Percentiles rank a stretch among this genome's conserved stretches.
These are phyloP conservation scores for Acanthurus lineatus DNA, from an alignment of 2,797 vertebrate genomes.

Conservation along the genomic window DNA sequence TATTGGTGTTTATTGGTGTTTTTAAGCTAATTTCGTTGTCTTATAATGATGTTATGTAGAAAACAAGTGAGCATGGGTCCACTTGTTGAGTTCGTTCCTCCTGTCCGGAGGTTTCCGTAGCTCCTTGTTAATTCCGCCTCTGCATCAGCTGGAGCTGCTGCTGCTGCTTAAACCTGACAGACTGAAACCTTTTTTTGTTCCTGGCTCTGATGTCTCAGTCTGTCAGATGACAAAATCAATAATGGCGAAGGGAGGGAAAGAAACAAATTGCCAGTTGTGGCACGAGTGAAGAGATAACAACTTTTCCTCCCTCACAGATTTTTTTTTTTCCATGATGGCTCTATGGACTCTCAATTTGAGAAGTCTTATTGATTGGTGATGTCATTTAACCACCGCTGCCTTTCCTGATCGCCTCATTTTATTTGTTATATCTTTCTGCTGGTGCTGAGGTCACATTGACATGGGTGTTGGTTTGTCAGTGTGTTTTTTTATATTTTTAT, in stretches of 20 bases:
- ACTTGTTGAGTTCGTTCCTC: neutral
- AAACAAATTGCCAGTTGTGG: slow-evolving; percentile 44
- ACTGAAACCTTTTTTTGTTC: slow-evolving; percentile 58
- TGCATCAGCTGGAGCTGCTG: slow-evolving; percentile 12
- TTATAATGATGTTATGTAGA: neutral
- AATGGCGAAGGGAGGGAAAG: slow-evolving; percentile 50
- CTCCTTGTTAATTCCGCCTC: slow-evolving; percentile 11
- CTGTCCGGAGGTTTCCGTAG: neutral
- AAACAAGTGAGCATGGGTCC: neutral
- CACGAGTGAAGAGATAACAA: slow-evolving; percentile 53
- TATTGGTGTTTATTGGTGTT: no score
- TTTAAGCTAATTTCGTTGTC: neutral
- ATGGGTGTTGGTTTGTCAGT: neutral
- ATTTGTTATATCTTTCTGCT: slow-evolving; percentile 24
- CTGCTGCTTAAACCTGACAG: slow-evolving; percentile 40
- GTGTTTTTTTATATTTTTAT: slow-evolving; percentile 5
- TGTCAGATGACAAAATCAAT: slow-evolving; percentile 67
- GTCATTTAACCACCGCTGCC: slow-evolving; percentile 32
- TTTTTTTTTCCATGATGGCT: slow-evolving; percentile 35
- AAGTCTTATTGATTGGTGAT: slow-evolving; percentile 57
- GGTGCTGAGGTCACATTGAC: slow-evolving; percentile 15
- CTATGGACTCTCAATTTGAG: slow-evolving; percentile 38
- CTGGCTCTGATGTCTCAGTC: slow-evolving; percentile 41
- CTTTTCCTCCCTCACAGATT: slow-evolving; percentile 49
- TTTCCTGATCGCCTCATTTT: slow-evolving; percentile 27